Percentiles rank a stretch among this genome's conserved stretches.
Conservation (phyloP, 2,888 invertebrate species). For the Polymixis lichenea region DNA sequence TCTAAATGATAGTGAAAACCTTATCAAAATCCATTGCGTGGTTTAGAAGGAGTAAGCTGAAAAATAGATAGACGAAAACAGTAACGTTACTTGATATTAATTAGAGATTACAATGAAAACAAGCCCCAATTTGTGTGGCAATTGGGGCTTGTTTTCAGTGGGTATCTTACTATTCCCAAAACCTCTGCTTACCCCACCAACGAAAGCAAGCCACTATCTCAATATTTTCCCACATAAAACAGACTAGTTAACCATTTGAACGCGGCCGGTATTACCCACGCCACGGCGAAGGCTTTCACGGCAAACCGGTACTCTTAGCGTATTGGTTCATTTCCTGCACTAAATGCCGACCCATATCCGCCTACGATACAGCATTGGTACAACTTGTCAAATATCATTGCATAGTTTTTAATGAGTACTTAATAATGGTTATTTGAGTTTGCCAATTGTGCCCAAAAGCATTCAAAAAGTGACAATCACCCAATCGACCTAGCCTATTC, state of each 20-base stretch:
- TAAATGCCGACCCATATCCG: slow-evolving; percentile 75
- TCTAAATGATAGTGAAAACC: too few species aligned
- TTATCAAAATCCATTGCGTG: too few species aligned
- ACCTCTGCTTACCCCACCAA: not conserved
- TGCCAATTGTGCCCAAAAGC: not conserved
- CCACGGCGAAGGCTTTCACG: slow-evolving; percentile 73
- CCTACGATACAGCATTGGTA: slow-evolving; percentile 59
- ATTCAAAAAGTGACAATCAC: too few species aligned
- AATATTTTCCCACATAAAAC: slow-evolving; percentile 40
- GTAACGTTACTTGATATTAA: too few species aligned
- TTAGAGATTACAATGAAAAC: too few species aligned
- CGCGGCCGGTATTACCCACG: slow-evolving; percentile 53
- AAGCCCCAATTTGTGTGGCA: too few species aligned
- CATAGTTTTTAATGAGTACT: not conserved
- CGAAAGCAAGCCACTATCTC: not conserved
- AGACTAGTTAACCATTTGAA: slow-evolving; percentile 10
- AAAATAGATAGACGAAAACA: too few species aligned
- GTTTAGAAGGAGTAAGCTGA: too few species aligned
- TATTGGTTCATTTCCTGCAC: slow-evolving; percentile 72
- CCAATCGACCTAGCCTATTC: too few species aligned
- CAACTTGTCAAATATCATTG: slow-evolving; percentile 39
- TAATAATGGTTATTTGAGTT: not conserved
- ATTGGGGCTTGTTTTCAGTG: too few species aligned
- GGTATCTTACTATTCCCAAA: not conserved
- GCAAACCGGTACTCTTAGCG: slow-evolving; percentile 70